Evolutionary conservation across 2,113 vertebrate genomes (phyloP).

Genomic region (chimpanzee (Pan troglodytes)): NHGRI_mPanTro3-v2.1_pri NC_072411.2:107931001-107931500

Average conservation of each 20-base stretch:
- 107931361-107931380: slow-evolving; percentile 16
- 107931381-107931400: slow-evolving; percentile 55
- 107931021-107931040: slow-evolving; percentile 59
- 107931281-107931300: background rate
- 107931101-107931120: slow-evolving; percentile 37
- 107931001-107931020: slow-evolving; percentile 68
- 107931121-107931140: background rate
- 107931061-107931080: background rate
- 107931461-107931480: slow-evolving; percentile 55
- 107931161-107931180: background rate
- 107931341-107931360: slow-evolving; percentile 56
- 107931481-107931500: background rate
- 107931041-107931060: slow-evolving; percentile 43
- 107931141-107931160: background rate
- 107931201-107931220: slow-evolving; percentile 51
- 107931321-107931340: slow-evolving; percentile 46
- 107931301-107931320: slow-evolving; percentile 54
- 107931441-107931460: slow-evolving; percentile 64
- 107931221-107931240: slow-evolving; percentile 56
- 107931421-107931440: slow-evolving; percentile 62
- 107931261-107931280: slow-evolving; percentile 56
- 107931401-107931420: slow-evolving; percentile 65
- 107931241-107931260: slow-evolving; percentile 59
- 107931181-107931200: slow-evolving; percentile 34
- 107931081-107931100: background rate